A percentile compares a stretch with the other conserved stretches of the same genome.
These are phyloP conservation scores for Heterotilapia buettikoferi DNA, from an alignment of 2,113 vertebrate species.

Conservation along the genomic window DNA sequence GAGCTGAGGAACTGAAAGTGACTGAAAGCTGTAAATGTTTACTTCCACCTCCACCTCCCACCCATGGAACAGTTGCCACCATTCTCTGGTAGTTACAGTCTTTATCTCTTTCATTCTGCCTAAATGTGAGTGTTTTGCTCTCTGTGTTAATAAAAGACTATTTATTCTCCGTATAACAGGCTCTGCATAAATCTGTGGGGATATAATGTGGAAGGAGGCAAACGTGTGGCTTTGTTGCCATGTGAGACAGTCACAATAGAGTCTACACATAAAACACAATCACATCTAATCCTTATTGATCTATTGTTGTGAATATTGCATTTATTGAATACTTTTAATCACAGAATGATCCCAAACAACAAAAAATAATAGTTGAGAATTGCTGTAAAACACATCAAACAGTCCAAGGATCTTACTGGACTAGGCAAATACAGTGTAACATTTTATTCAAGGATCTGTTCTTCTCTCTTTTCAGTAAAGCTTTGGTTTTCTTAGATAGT, in stretches of 20 bases:
- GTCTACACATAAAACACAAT: background rate
- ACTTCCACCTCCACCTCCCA: background rate
- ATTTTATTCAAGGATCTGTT: background rate
- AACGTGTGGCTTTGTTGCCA: background rate
- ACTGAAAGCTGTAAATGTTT: background rate
- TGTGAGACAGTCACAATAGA: background rate
- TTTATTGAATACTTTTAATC: background rate
- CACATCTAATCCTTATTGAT: background rate
- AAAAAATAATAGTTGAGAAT: background rate
- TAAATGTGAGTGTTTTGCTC: conserved; percentile 11
- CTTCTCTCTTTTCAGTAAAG: background rate
- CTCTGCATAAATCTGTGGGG: background rate
- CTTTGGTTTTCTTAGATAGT: background rate
- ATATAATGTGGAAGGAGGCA: background rate
- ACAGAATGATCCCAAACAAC: background rate
- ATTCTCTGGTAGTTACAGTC: background rate
- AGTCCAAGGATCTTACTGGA: background rate
- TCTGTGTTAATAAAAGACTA: conserved; percentile 45
- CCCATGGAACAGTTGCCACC: background rate
- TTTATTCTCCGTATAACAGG: conserved; percentile 41
- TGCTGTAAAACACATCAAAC: background rate
- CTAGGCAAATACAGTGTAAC: background rate
- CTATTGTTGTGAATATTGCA: background rate
- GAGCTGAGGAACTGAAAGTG: background rate
- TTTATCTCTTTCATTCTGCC: conserved; percentile 2